Evolutionary conservation across 2,888 invertebrate species (phyloP).

Genomic region (Harpalus rubripes): DNA sequence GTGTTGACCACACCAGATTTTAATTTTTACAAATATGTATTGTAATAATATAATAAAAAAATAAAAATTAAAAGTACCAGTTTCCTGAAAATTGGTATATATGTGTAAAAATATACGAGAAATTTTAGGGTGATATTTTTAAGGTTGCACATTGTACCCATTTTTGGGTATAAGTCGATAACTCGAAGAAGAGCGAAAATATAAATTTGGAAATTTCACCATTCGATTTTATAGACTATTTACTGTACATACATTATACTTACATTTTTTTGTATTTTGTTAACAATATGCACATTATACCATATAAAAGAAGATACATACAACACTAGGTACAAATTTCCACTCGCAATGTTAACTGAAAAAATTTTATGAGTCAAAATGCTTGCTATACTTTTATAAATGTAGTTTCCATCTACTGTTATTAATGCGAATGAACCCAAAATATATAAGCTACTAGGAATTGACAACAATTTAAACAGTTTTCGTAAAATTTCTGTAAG

Average conservation of each 20-base stretch:
- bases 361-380: neutral
- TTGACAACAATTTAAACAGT: neutral
- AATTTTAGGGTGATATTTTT: no score
- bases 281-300: conserved; percentile 14
- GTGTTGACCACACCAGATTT: no score
- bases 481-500: neutral
- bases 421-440: neutral
- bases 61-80: no score
- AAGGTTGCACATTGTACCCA: no score
- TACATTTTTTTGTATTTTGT: neutral
- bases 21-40: no score
- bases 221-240: no score
- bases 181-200: no score
- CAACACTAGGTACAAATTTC: neutral
- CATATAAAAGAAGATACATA: neutral
- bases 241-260: neutral
- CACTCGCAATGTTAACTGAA: conserved; percentile 8
- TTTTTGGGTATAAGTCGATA: no score
- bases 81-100: no score
- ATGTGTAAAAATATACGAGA: no score
- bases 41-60: no score
- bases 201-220: no score
- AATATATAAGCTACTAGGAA: neutral
- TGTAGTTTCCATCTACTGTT: conserved; percentile 5
- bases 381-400: neutral